Percentiles rank a stretch among this genome's conserved stretches.
phyloP scores from a whole-genome alignment of 2,888 invertebrate species.

The Muschampia plurimacula region DNA sequence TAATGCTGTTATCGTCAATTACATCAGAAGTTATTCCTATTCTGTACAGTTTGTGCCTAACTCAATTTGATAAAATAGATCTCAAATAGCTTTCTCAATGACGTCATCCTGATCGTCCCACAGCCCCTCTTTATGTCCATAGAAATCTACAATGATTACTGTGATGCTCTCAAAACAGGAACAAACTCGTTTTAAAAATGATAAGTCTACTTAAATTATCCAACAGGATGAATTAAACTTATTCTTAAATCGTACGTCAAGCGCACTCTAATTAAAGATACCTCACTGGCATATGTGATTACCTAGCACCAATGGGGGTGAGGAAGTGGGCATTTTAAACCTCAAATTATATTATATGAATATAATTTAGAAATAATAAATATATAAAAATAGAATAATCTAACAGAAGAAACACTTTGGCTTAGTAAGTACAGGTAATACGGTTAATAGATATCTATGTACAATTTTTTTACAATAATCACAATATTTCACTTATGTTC shows the following conservation, averaged over 20 bases:
- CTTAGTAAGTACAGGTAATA: neutral
- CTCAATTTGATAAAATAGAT: slow-evolving; percentile 52
- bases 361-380: too few species aligned
- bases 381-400: neutral
- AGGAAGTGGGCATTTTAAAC: slow-evolving; percentile 43
- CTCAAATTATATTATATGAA: too few species aligned
- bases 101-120: slow-evolving; percentile 60
- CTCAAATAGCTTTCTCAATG: slow-evolving; percentile 40
- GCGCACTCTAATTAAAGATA: slow-evolving; percentile 44
- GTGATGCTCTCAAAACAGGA: slow-evolving; percentile 46
- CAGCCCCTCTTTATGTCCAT: slow-evolving; percentile 52
- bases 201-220: slow-evolving; percentile 33
- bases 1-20: slow-evolving; percentile 77
- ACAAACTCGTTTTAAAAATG: slow-evolving; percentile 40
- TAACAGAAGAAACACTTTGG: slow-evolving; percentile 32
- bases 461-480: neutral
- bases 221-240: slow-evolving; percentile 32
- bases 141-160: slow-evolving; percentile 43
- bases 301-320: slow-evolving; percentile 54
- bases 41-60: slow-evolving; percentile 78
- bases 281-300: slow-evolving; percentile 52
- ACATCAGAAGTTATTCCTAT: slow-evolving; percentile 69
- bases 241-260: slow-evolving; percentile 42
- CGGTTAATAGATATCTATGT: neutral
- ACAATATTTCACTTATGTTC: neutral